A percentile compares a stretch with the other conserved stretches of the same genome.
These are phyloP conservation scores for Tinamus guttatus DNA, from an alignment of 2,113 vertebrate species.

Conservation along the genomic window DNA sequence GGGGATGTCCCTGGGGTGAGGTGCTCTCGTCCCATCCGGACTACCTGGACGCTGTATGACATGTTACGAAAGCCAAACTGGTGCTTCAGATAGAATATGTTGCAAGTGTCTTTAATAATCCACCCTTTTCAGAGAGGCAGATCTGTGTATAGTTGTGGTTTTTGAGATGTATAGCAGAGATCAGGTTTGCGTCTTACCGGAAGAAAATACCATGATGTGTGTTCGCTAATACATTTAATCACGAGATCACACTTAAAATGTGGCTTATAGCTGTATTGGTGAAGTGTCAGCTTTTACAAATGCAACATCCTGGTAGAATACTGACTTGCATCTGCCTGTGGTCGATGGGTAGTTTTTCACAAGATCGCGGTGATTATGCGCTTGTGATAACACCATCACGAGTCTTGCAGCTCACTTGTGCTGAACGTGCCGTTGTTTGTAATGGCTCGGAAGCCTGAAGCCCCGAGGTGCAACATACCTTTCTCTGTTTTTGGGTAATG, in stretches of 20 bases:
- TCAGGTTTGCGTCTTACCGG: fast-evolving
- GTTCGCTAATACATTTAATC: neutral
- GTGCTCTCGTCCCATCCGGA: neutral
- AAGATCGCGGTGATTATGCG: neutral
- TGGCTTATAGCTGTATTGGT: fast-evolving
- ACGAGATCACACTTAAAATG: fast-evolving
- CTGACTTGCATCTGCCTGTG: neutral
- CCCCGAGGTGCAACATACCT: neutral
- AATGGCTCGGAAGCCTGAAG: neutral
- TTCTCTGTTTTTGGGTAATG: neutral
- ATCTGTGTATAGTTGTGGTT: neutral
- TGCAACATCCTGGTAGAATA: neutral
- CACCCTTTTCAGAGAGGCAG: neutral
- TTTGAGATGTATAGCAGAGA: neutral
- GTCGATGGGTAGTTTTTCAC: neutral
- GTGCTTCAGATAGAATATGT: neutral
- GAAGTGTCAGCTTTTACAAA: neutral
- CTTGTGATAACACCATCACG: neutral
- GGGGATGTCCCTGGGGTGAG: neutral
- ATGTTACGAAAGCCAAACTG: fast-evolving
- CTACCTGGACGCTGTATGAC: neutral
- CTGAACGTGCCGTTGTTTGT: neutral
- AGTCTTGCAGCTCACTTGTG: neutral
- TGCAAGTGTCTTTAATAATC: neutral
- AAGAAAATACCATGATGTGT: fast-evolving